These are phyloP conservation scores for Dicyrtomina minuta DNA, from an alignment of 2,888 invertebrate genomes.

Conservation along the genomic window DNA sequence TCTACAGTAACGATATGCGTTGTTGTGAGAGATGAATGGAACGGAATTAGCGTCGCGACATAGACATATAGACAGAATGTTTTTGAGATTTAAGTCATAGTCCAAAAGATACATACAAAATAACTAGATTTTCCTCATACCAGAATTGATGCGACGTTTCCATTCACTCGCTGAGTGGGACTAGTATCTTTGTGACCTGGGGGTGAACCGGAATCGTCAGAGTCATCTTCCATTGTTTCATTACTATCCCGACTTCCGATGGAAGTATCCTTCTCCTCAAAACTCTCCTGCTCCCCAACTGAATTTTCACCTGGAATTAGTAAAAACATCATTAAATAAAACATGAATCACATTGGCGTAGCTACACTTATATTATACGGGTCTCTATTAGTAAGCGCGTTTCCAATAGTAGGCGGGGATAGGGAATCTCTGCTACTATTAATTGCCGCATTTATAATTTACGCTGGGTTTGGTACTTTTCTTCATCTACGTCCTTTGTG, in stretches of 20 bases:
- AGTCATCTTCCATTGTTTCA: slow-evolving; percentile 50
- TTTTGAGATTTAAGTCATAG: background rate
- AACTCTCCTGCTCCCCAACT: slow-evolving; percentile 48
- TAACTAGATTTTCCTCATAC: slow-evolving; percentile 1
- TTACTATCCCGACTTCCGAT: slow-evolving; percentile 52
- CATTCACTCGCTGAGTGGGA: slow-evolving; percentile 44
- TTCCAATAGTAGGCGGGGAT: too few species aligned
- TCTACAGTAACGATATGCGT: too few species aligned
- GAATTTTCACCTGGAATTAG: slow-evolving; percentile 42
- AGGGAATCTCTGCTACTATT: too few species aligned
- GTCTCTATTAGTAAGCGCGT: too few species aligned
- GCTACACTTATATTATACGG: too few species aligned
- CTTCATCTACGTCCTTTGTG: too few species aligned
- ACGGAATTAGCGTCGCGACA: background rate
- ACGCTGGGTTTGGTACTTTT: too few species aligned
- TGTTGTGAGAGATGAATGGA: background rate
- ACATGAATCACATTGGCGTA: too few species aligned
- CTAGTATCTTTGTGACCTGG: slow-evolving; percentile 42
- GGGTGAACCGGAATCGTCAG: slow-evolving; percentile 52
- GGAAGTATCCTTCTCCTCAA: slow-evolving; percentile 49
- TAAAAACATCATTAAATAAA: slow-evolving; percentile 18
- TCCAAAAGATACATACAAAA: background rate
- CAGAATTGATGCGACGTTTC: slow-evolving; percentile 42
- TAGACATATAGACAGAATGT: background rate
- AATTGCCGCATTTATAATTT: too few species aligned